Evolutionary conservation across 1,140 invertebrate species (phyloP).

Genomic region (Aphis craccivora): DNA sequence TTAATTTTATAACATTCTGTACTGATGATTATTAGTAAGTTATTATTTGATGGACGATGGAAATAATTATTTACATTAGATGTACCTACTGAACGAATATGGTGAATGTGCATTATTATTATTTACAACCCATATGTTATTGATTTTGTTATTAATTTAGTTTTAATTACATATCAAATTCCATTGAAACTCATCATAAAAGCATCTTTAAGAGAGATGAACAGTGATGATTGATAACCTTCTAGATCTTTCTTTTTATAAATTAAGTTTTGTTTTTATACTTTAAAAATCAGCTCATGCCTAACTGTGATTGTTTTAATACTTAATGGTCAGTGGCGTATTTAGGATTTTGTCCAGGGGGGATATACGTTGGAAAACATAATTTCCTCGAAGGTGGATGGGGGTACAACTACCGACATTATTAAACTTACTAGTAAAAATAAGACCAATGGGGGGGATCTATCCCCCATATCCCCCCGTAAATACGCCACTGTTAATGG

Average conservation of each 20-base stretch:
- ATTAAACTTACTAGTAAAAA: no score
- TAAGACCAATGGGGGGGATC: no score
- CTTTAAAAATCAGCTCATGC: not conserved
- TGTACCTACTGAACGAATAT: not conserved
- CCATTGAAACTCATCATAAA: not conserved
- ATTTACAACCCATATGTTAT: not conserved
- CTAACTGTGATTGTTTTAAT: not conserved
- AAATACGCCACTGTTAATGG: no score
- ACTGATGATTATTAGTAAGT: not conserved
- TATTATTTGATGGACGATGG: not conserved
- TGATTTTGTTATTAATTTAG: not conserved
- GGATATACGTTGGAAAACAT: no score
- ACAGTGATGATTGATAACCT: no score
- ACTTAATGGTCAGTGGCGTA: not conserved
- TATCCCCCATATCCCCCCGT: no score
- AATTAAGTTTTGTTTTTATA: not conserved
- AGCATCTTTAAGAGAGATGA: not conserved
- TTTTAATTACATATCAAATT: not conserved
- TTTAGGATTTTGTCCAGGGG: no score
- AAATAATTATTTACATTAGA: not conserved
- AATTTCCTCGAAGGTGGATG: no score
- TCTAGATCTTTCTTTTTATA: not conserved
- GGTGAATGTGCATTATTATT: not conserved
- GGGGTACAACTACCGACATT: no score
- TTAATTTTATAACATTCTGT: not conserved